Evolutionary conservation across 2,113 vertebrate species (phyloP), one percentile per base, ranked within the genome.

Genomic region (Lamprotornis superbus): DNA sequence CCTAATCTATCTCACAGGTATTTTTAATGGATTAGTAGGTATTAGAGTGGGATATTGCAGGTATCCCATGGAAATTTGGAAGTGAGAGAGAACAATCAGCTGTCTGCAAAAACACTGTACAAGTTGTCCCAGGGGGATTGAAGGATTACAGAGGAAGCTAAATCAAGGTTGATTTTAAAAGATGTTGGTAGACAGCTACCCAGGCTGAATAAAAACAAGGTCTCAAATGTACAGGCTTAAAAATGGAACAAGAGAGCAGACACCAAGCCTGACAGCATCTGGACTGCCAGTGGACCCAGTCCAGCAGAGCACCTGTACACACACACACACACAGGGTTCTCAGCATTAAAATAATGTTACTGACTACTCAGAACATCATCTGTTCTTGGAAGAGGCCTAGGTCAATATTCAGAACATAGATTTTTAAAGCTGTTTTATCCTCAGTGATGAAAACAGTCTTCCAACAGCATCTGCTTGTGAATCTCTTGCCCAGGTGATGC

Each of bases 21-120:
- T 92, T 95, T 96, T 94, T 92, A 96, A 95, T 89, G 77, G 90
- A 96, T 96, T 95, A 95, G 93, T 71, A 78, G 83, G 83, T 89
- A 95, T 96, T 95, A 96, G 84, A 87, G 53, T 77, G 78, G 89
- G 81, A 94, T 95, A 85, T 67, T 76, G 91, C 86, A 87, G 93
- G 93, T 70, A 93, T 94, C 95, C 96, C 94, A 80, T 87, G 89
- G 91, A 96, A 97, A 95, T 94, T 92, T 93, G 84, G 63, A 93
- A 92, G 83, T 56, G 77, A 95, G 92, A 87, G 61, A 94, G 94
- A 94, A 94, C 90, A 94, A 94, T 94, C 95, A 94, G 60, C 56
- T 56, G 55, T 57, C 94, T 96, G 77, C 69, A 96, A 83, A 76
- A 87, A 75, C 42, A 94, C 53, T 40, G 78, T 93, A 94, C 91